Evolutionary conservation across 2,113 vertebrate genomes (phyloP).

Genomic region (Alouatta palliata): DNA sequence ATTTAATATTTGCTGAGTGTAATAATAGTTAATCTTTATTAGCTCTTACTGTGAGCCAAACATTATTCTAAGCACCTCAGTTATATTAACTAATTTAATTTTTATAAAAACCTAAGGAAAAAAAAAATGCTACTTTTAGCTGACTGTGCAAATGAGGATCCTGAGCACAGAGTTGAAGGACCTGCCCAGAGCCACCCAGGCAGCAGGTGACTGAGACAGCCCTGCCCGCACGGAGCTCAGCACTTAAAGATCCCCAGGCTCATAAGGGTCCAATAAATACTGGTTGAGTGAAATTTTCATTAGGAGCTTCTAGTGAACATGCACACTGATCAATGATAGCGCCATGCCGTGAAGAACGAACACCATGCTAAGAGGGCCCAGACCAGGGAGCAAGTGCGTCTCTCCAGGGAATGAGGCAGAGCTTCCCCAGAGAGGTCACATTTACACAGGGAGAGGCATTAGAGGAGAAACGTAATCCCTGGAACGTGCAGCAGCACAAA

Average conservation of each 20-base stretch:
- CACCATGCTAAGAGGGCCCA: accelerated
- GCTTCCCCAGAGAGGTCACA: no score
- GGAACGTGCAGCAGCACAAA: background rate
- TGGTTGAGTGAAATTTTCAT: background rate
- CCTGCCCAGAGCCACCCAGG: background rate
- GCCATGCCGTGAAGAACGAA: background rate
- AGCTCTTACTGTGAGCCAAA: background rate
- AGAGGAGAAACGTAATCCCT: accelerated
- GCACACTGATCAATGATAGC: background rate
- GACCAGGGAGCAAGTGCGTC: background rate
- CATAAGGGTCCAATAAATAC: accelerated
- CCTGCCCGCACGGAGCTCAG: background rate
- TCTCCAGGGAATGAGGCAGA: background rate
- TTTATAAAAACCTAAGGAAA: background rate
- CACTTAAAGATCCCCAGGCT: background rate
- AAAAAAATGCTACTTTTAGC: background rate
- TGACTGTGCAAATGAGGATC: background rate
- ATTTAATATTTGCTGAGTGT: background rate
- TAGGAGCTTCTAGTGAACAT: accelerated
- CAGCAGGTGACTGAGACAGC: background rate
- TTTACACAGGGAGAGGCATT: background rate
- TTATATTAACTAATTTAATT: background rate
- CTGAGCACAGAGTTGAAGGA: background rate
- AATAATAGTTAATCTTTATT: background rate
- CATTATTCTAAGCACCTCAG: background rate